Base-by-base conservation (phyloP, 2,113 vertebrate species). In the Lophotis ruficrista region DNA sequence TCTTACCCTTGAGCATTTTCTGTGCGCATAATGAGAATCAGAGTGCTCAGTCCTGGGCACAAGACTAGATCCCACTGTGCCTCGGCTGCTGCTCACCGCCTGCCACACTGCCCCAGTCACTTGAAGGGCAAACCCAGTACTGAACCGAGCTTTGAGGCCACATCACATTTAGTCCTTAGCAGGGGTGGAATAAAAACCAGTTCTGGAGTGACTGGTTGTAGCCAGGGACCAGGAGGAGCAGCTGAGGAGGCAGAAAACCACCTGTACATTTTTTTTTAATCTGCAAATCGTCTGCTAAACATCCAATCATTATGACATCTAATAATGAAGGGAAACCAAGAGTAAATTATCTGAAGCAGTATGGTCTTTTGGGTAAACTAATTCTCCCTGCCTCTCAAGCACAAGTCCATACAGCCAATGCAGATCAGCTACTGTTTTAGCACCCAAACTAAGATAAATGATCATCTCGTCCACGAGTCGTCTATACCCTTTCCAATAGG, bases 381-480 rank as follows among this genome's bases (percentile, higher is more conserved):
- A 71, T 93, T 89, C 72, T 91, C 38, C 43, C 27, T 87, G 48
- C 24, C 35, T 82, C 51, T 78, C 73, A 89, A 94, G 57, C 38
- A 56, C 35, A 77, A 58, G 24, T 28, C 47, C 35, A 19, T 70
- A 35, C 22, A 89, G 56, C 37, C 87, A 75, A 25, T 48, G 30
- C 12, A 51, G 24, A 86, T 4, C 80, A 69, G 83, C 43, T 56
- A 56, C 47, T 56, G n/a, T 53, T 89, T 60, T 45, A 68, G 53
- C 47, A 91, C 5, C 33, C 64, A 91, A 87, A 94, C 60, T 33
- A 92, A 94, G 95, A 89, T 64, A 89, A 92, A 92, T 79, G 3
- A 64, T 56, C 35, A 24, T 18, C 33, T 89, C 91, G 65, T 56
- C 53, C 48, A 48, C 0, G 2, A 91, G 69, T 35, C 83, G 58